These are phyloP conservation scores for Allacma fusca DNA, from an alignment of 2,888 invertebrate genomes.

Conservation along the genomic window DNA sequence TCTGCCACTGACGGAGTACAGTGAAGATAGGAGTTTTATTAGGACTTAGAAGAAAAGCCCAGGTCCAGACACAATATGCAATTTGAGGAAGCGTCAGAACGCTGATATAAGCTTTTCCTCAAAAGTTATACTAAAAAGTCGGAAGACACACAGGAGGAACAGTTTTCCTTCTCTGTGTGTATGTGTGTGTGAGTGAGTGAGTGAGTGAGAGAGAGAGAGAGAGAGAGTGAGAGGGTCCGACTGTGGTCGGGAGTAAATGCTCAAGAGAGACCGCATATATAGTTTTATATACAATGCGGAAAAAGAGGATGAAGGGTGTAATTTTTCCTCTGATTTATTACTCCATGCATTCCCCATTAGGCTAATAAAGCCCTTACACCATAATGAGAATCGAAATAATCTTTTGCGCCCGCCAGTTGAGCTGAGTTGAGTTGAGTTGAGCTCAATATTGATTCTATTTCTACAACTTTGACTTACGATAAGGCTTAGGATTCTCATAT, in stretches of 20 bases:
- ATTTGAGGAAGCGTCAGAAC: too few species aligned
- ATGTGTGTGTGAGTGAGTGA: too few species aligned
- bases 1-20: not conserved
- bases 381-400: slow-evolving; percentile 56
- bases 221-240: not conserved
- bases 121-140: too few species aligned
- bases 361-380: slow-evolving; percentile 59
- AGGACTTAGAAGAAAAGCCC: too few species aligned
- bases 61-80: too few species aligned
- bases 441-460: slow-evolving; percentile 35
- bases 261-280: not conserved
- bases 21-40: not conserved
- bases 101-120: too few species aligned
- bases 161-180: too few species aligned
- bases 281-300: slow-evolving; percentile 46
- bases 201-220: not conserved
- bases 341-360: slow-evolving; percentile 58
- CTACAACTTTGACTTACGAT: slow-evolving; percentile 11
- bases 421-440: too few species aligned
- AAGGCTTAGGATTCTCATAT: too few species aligned
- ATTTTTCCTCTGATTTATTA: slow-evolving; percentile 58
- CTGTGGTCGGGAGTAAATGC: not conserved
- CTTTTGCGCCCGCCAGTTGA: slow-evolving; percentile 41
- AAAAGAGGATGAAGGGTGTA: slow-evolving; percentile 57
- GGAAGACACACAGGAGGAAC: too few species aligned